Conservation (phyloP, 2,797 vertebrate genomes). For the Peromyscus melanophrys region DNA sequence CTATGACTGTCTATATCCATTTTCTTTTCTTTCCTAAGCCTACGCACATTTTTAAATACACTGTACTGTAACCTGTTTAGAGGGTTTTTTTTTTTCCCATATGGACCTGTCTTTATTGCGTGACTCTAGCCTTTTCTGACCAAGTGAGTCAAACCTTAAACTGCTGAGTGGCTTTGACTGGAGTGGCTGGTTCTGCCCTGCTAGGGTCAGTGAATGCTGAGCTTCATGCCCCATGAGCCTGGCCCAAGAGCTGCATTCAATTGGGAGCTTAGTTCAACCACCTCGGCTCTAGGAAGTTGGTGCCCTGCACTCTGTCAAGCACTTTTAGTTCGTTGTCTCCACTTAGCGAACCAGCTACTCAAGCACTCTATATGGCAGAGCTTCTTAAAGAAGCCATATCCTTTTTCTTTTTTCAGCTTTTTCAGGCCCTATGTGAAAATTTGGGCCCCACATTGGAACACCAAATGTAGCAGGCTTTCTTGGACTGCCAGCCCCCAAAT, state of each 20-base stretch:
- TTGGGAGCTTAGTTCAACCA: neutral
- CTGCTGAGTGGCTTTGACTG: neutral
- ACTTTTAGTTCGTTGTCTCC: neutral
- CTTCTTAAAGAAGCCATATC: no score
- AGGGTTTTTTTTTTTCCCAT: neutral
- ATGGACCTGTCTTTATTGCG: neutral
- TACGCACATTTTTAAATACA: neutral
- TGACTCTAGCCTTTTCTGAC: neutral
- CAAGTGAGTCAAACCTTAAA: neutral
- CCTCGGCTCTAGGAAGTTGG: neutral
- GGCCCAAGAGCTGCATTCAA: no score
- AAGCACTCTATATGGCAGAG: neutral
- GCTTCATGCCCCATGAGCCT: neutral
- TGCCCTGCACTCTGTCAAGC: neutral
- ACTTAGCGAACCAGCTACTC: neutral
- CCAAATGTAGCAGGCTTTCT: neutral
- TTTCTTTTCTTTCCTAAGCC: neutral
- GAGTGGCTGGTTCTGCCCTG: neutral
- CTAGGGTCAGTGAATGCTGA: neutral
- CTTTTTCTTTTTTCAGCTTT: no score
- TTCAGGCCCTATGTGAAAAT: no score
- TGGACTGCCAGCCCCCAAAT: neutral
- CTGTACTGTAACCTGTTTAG: neutral
- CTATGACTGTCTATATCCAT: neutral
- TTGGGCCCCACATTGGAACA: neutral